phyloP scores from a whole-genome alignment of 2,888 invertebrate genomes.

The Xestoiulus laeticollis region DNA sequence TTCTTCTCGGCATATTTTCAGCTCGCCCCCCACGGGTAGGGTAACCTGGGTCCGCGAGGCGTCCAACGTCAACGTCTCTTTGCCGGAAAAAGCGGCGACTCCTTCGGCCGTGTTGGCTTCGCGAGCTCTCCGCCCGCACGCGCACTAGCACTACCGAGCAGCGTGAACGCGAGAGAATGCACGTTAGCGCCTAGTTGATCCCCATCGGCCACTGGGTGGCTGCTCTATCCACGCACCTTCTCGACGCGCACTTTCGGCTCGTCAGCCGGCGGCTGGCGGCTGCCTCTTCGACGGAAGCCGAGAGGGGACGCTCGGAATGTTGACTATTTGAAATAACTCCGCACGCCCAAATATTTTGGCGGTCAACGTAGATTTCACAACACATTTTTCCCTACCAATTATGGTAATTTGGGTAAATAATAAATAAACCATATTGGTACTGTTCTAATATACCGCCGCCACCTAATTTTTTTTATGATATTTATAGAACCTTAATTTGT shows the following conservation, averaged over 20 bases:
- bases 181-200: slow-evolving; percentile 10
- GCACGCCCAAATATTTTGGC: no score
- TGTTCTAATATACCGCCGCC: no score
- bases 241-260: neutral
- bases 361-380: no score
- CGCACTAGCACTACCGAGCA: slow-evolving; percentile 26
- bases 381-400: no score
- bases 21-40: neutral
- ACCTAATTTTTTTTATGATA: no score
- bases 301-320: neutral
- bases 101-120: slow-evolving; percentile 8
- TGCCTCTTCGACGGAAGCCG: neutral
- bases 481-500: no score
- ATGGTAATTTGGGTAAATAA: no score
- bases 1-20: slow-evolving; percentile 67
- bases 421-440: no score
- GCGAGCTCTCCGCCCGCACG: slow-evolving; percentile 26
- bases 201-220: slow-evolving; percentile 26
- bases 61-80: slow-evolving; percentile 1
- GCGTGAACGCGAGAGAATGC: neutral
- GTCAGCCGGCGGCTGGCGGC: neutral
- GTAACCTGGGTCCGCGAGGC: neutral
- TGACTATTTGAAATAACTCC: neutral
- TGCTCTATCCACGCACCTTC: neutral
- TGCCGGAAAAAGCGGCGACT: slow-evolving; percentile 1